Evolutionary conservation across 2,797 vertebrate species (phyloP).

Genomic region (Sebastes oblongus): DNA sequence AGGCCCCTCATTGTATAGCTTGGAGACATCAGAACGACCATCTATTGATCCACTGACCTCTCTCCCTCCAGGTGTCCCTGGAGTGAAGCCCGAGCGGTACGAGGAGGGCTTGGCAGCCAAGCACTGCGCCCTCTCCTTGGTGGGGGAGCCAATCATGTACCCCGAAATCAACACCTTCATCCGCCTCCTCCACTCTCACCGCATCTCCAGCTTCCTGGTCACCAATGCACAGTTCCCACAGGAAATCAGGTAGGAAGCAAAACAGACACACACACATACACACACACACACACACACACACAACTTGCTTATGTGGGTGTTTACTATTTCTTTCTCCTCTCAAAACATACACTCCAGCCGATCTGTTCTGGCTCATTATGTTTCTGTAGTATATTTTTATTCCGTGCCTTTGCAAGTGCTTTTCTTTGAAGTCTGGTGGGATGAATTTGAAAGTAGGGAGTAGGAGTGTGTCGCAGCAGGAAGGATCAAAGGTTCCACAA

Average conservation of each 20-base stretch:
- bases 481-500: not conserved
- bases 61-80: constrained; percentile 85
- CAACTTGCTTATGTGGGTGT: not conserved
- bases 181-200: constrained; percentile 85
- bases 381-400: not conserved
- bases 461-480: not conserved
- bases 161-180: constrained; percentile 92
- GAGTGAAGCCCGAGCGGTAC: constrained; percentile 86
- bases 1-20: not conserved
- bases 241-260: constrained; percentile 87
- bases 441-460: not conserved
- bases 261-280: not conserved
- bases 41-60: not conserved
- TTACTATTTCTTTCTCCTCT: not conserved
- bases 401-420: not conserved
- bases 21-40: not conserved
- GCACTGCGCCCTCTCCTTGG: constrained; percentile 94
- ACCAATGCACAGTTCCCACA: constrained; percentile 95
- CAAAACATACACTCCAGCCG: not conserved
- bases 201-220: constrained; percentile 94
- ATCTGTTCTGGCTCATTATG: not conserved
- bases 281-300: not conserved
- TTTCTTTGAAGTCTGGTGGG: constrained; percentile 11
- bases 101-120: constrained; percentile 87
- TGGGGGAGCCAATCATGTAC: constrained; percentile 98